Percentiles rank a stretch among this genome's conserved stretches.
These are phyloP conservation scores for Caranx ignobilis DNA, from an alignment of 2,113 vertebrate species.

Conservation along the genomic window DNA sequence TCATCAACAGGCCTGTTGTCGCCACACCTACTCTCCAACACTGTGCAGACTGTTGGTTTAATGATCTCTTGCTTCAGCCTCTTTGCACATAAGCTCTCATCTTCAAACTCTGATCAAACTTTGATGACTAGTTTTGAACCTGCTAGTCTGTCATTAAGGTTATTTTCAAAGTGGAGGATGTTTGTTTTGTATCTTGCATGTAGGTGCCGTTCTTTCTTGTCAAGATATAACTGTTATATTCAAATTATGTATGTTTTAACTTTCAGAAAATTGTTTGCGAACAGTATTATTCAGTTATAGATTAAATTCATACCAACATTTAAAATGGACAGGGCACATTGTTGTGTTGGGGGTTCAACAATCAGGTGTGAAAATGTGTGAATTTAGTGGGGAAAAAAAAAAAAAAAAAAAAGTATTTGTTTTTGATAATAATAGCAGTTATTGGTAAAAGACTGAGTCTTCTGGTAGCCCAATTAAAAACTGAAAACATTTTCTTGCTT, in stretches of 20 bases:
- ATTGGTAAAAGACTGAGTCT: background rate
- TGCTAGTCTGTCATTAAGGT: background rate
- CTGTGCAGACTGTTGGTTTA: background rate
- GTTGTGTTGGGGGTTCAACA: background rate
- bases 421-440: background rate
- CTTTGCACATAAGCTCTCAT: background rate
- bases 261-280: background rate
- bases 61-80: background rate
- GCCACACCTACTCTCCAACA: background rate
- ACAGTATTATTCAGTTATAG: background rate
- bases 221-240: slow-evolving; percentile 28
- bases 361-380: background rate
- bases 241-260: background rate
- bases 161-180: slow-evolving; percentile 9
- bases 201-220: slow-evolving; percentile 45
- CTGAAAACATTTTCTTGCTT: slow-evolving; percentile 21
- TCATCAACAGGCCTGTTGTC: background rate
- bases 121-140: background rate
- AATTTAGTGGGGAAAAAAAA: background rate
- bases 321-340: background rate
- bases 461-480: background rate
- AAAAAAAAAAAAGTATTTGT: background rate
- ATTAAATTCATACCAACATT: background rate
- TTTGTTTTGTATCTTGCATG: slow-evolving; percentile 64
- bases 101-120: background rate